A percentile compares a stretch with the other conserved stretches of the same genome.
phyloP scores from a whole-genome alignment of 1,140 invertebrate species.

The Caenorhabditis inopinata region DNA sequence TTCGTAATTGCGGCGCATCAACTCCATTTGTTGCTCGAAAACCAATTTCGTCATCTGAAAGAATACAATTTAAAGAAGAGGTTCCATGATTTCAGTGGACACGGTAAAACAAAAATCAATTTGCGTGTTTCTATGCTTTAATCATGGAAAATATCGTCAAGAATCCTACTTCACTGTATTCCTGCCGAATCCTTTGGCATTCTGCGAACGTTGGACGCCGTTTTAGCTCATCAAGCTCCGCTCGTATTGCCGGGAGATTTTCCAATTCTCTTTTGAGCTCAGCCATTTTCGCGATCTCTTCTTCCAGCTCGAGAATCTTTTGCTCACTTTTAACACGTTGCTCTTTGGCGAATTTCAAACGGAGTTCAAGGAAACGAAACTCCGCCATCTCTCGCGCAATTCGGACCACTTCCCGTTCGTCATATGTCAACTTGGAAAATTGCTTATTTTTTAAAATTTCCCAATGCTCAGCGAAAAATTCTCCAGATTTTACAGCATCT shows the following conservation, averaged over 20 bases:
- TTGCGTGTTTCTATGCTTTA: no score
- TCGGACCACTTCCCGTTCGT: not conserved
- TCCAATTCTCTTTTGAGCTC: not conserved
- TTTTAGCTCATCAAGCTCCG: not conserved
- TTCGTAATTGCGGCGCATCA: no score
- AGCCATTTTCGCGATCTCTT: not conserved
- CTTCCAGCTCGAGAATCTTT: not conserved
- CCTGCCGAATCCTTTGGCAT: no score
- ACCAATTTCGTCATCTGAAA: no score
- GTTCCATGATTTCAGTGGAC: no score
- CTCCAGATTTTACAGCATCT: no score
- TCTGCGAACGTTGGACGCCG: not conserved
- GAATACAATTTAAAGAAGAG: no score
- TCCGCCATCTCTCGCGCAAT: not conserved
- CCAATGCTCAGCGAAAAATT: not conserved
- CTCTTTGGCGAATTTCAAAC: not conserved
- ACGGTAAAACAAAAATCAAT: no score
- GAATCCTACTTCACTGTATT: not conserved
- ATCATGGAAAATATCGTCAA: no score
- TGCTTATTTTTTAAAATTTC: not conserved
- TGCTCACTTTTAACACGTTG: not conserved
- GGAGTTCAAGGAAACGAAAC: not conserved
- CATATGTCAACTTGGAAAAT: not conserved
- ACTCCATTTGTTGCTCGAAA: no score
- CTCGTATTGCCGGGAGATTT: not conserved